Evolutionary conservation across 2,797 vertebrate genomes (phyloP).

Genomic region (Acipenser ruthenus): DNA sequence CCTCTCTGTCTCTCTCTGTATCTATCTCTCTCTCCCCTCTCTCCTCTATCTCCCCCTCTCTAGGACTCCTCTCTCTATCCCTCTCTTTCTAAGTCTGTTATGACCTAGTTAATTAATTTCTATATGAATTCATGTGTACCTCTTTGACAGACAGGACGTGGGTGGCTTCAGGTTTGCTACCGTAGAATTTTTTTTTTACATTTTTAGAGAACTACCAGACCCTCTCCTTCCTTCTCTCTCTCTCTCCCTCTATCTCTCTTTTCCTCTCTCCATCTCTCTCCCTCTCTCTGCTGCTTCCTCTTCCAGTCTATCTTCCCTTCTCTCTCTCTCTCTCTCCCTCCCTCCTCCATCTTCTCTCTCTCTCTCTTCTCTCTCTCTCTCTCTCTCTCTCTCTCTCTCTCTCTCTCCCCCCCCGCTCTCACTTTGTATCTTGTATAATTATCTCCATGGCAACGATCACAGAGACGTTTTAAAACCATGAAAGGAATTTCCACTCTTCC

Average conservation of each 20-base stretch:
- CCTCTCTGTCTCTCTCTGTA: no score
- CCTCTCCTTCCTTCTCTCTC: constrained; percentile 14
- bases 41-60: no score
- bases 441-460: constrained; percentile 73
- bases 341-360: constrained; percentile 31
- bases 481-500: no score
- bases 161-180: background rate
- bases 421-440: constrained; percentile 63
- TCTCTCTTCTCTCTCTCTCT: constrained; percentile 15
- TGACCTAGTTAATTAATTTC: background rate
- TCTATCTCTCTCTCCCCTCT: no score
- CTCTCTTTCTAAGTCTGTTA: background rate
- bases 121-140: background rate
- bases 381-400: constrained; percentile 30
- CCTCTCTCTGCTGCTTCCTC: constrained; percentile 26
- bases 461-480: no score
- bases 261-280: constrained; percentile 21
- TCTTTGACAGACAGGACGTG: background rate
- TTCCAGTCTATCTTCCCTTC: constrained; percentile 17
- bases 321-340: constrained; percentile 18
- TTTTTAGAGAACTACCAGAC: background rate
- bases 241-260: constrained; percentile 10
- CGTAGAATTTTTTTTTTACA: background rate
- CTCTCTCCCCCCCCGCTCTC: constrained; percentile 16
- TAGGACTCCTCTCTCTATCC: constrained; percentile 5